Percentiles rank a stretch among this genome's conserved stretches.
These are phyloP conservation scores for Aepyceros melampus DNA, from an alignment of 2,113 vertebrate species.

Conservation along the genomic window DNA sequence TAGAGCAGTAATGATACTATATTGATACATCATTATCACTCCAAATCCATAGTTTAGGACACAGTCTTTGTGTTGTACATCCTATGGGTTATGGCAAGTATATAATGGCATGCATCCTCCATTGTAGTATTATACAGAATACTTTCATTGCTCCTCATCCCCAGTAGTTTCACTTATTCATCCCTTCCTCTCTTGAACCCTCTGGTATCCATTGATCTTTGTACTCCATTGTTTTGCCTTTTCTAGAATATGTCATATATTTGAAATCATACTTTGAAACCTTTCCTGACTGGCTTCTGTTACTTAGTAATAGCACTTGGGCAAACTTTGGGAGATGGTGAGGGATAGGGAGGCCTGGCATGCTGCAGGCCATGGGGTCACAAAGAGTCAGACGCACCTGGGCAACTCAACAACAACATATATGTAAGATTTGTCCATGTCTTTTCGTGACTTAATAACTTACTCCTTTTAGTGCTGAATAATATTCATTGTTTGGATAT, in stretches of 20 bases:
- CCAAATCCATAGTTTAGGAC: background rate
- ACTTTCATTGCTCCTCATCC: background rate
- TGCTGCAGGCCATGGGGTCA: background rate
- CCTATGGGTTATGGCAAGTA: background rate
- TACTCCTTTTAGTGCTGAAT: background rate
- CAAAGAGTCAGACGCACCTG: background rate
- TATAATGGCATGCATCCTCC: background rate
- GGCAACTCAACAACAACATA: background rate
- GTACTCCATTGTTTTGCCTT: background rate
- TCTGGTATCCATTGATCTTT: background rate
- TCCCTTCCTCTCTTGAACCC: background rate
- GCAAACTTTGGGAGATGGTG: background rate
- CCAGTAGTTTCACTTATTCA: background rate
- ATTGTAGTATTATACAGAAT: background rate
- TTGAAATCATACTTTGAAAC: background rate
- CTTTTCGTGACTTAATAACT: background rate
- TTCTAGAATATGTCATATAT: background rate
- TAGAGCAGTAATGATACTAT: background rate
- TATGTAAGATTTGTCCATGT: background rate
- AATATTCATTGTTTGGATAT: background rate
- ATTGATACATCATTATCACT: too few species aligned
- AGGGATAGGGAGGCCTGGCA: background rate
- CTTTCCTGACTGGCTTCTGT: background rate
- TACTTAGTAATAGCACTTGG: background rate
- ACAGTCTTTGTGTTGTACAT: background rate